Evolutionary conservation across 2,113 vertebrate genomes (phyloP), one percentile per base, ranked within the genome.

Genomic region (Forbesichthys papilliferus): DNA sequence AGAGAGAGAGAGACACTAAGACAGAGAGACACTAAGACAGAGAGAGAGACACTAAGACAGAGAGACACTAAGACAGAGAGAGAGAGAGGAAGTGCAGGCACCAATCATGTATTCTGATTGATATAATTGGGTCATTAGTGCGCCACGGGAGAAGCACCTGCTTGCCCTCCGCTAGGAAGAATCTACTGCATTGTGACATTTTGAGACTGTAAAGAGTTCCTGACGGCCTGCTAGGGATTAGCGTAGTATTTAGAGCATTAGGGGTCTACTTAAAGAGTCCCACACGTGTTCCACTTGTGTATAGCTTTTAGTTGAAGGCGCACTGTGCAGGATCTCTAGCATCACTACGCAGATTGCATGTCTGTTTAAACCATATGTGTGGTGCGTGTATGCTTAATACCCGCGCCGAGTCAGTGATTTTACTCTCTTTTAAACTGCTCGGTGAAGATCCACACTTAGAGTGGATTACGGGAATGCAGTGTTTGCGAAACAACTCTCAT

Each of bases 121-220:
- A 90, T 92, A 91, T 92, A 92, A 92, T 92, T 91, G 89, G 90
- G 89, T 90, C 88, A 87, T 92, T 92, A 92, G 88, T 80, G 84
- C 87, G 78, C 89, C 69, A 86, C 82, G 87, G 90, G 90, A 90
- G 87, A 88, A 84, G 86, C 89, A 92, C 89, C 90, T 90, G 89
- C 87, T 78, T 75, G 87, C 77, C 86, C 89, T 86, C 89, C 56
- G 83, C 86, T 78, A 84, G 79, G 78, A 69, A 87, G 84, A 84
- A 87, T 86, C 86, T 84, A 79, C 87, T 76, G 84, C 86, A 82
- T 87, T 87, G 86, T 87, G 89, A 88, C 87, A 88, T 89, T 85
- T 83, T 68, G 70, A 84, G 81, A 87, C 85, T 76, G 87, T 63
- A 53, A 82, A 87, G 82, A 84, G 79, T 86, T 86, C 71, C 74